Evolutionary conservation across 2,113 vertebrate genomes (phyloP).

Genomic region (Aphyosemion australe): DNA sequence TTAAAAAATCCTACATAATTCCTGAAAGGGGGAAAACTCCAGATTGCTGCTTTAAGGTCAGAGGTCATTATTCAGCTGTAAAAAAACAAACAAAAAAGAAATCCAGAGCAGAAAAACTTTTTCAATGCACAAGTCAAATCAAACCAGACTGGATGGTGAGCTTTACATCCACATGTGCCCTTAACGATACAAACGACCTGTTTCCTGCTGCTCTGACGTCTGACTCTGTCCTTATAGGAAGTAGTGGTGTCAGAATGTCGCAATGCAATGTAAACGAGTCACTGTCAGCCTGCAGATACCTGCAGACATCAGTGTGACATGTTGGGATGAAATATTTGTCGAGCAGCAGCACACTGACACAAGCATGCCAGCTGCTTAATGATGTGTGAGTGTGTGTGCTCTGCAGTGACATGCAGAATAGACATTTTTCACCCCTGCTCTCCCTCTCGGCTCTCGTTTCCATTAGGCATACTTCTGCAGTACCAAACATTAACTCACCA

Average conservation of each 20-base stretch:
- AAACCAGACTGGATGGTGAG: conserved; percentile 5
- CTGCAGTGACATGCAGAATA: conserved; percentile 41
- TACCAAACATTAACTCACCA: conserved; percentile 22
- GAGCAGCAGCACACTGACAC: conserved; percentile 23
- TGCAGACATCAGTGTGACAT: conserved; percentile 52
- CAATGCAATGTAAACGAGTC: conserved; percentile 20
- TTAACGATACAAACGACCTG: conserved; percentile 19
- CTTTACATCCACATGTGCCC: not conserved
- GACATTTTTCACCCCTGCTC: conserved; percentile 4
- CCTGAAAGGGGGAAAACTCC: too few relatives aligned
- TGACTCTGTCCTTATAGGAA: not conserved
- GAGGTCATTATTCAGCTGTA: too few relatives aligned
- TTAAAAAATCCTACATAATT: too few relatives aligned
- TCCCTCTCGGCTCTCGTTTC: conserved; percentile 2
- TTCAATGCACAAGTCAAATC: not conserved
- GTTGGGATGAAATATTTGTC: conserved; percentile 46
- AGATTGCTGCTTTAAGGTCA: too few relatives aligned
- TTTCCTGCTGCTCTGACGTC: conserved; percentile 19
- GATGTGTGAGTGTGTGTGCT: conserved; percentile 20
- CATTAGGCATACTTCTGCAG: conserved; percentile 14
- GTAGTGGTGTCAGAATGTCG: conserved; percentile 9
- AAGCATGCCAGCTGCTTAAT: conserved; percentile 1
- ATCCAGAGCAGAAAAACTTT: too few relatives aligned
- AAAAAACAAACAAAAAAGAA: too few relatives aligned
- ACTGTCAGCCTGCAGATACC: conserved; percentile 45